Evolutionary conservation across 2,888 invertebrate genomes (phyloP).

Genomic region (Rhagonycha fulva): DNA sequence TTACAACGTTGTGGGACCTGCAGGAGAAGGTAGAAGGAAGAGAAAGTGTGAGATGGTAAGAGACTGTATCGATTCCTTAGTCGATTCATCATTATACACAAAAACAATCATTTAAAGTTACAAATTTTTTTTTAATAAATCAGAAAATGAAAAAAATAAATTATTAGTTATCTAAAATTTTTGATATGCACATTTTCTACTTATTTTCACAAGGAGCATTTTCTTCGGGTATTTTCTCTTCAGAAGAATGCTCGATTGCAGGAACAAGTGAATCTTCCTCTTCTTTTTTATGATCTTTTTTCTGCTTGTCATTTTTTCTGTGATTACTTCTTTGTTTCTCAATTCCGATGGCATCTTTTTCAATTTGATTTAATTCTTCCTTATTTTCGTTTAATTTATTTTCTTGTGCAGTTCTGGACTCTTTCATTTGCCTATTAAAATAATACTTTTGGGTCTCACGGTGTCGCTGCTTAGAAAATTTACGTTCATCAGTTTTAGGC

Average conservation of each 20-base stretch:
- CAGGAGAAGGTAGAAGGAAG: no score
- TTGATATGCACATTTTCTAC: not conserved
- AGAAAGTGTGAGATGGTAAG: no score
- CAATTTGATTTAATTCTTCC: not conserved
- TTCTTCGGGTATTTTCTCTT: not conserved
- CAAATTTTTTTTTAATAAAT: no score
- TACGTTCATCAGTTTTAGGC: not conserved
- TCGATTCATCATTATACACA: no score
- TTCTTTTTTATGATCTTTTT: not conserved
- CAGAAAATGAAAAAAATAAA: no score
- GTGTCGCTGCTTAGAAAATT: not conserved
- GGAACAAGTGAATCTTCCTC: not conserved
- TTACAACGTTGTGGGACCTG: no score
- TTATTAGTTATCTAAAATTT: not conserved
- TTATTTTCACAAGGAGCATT: not conserved
- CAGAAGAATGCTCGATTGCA: not conserved
- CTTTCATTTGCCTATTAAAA: not conserved
- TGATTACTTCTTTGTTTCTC: not conserved
- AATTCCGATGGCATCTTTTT: not conserved
- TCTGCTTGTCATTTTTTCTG: not conserved
- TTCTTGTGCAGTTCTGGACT: not conserved
- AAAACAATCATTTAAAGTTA: no score
- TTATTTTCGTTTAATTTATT: not conserved
- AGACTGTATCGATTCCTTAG: no score
- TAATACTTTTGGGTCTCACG: slow-evolving; percentile 4